A percentile compares a stretch with the other conserved stretches of the same genome.
Evolutionary conservation across 2,797 vertebrate genomes (phyloP).

Genomic region (Oryzias sinensis): DNA sequence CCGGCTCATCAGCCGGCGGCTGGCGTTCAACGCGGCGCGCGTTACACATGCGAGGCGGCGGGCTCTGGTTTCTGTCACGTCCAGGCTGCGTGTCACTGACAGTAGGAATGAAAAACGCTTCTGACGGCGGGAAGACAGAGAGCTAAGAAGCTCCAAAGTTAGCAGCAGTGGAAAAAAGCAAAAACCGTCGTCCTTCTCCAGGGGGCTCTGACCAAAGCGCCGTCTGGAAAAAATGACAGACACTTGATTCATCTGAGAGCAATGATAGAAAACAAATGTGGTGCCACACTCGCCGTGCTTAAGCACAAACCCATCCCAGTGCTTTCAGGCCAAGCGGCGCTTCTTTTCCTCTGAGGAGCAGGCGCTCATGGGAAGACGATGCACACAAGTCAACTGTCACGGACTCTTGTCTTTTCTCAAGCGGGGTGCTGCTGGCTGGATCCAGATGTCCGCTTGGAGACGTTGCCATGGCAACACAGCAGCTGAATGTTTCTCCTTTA

Average conservation of each 20-base stretch:
- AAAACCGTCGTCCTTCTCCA: slow-evolving; percentile 57
- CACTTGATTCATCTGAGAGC: slow-evolving; percentile 71
- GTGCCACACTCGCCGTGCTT: slow-evolving; percentile 59
- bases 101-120: slow-evolving; percentile 48
- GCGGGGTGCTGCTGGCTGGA: slow-evolving; percentile 50
- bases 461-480: slow-evolving; percentile 65
- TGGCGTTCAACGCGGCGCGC: slow-evolving; percentile 32
- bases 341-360: slow-evolving; percentile 47
- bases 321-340: slow-evolving; percentile 34
- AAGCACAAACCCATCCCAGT: slow-evolving; percentile 61
- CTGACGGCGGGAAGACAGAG: slow-evolving; percentile 44
- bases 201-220: slow-evolving; percentile 60
- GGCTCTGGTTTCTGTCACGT: slow-evolving; percentile 50
- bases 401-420: slow-evolving; percentile 67
- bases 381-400: slow-evolving; percentile 73
- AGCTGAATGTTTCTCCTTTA: slow-evolving; percentile 51
- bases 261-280: slow-evolving; percentile 73
- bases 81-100: slow-evolving; percentile 42
- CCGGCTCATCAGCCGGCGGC: slow-evolving; percentile 47
- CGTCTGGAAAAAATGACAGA: slow-evolving; percentile 78
- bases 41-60: slow-evolving; percentile 38
- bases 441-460: slow-evolving; percentile 73
- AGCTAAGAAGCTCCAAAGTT: slow-evolving; percentile 62
- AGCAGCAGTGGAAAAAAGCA: slow-evolving; percentile 71
- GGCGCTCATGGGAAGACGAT: slow-evolving; percentile 55